phyloP scores from a whole-genome alignment of 2,888 invertebrate genomes.

The Tetramorium bicarinatum region DNA sequence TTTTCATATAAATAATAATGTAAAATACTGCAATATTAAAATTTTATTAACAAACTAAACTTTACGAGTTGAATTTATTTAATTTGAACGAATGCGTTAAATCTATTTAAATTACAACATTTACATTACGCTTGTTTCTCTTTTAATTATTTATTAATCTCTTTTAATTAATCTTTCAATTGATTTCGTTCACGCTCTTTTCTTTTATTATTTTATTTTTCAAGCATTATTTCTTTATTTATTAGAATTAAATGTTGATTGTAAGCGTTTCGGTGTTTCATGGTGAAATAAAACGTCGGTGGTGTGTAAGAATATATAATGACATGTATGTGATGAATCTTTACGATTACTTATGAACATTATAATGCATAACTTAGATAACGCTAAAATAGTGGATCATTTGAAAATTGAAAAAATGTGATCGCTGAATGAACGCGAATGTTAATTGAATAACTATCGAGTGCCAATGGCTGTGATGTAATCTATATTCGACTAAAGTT shows the following conservation, averaged over 20 bases:
- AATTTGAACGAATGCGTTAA: constrained; percentile 3
- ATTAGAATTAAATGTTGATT: background rate
- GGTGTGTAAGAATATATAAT: background rate
- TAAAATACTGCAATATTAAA: background rate
- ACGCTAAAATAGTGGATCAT: background rate
- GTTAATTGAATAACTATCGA: constrained; percentile 14
- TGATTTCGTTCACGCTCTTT: background rate
- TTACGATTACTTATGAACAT: background rate
- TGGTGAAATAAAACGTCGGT: background rate
- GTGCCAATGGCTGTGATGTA: constrained; percentile 38
- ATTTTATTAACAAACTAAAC: background rate
- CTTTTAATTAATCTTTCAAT: too few relatives aligned
- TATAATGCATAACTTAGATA: background rate
- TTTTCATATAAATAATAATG: background rate
- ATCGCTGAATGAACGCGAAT: background rate
- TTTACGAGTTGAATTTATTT: background rate
- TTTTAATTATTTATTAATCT: too few relatives aligned
- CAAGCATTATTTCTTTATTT: background rate
- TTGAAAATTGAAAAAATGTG: constrained; percentile 4
- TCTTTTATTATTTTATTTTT: background rate
- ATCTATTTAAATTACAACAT: constrained; percentile 13
- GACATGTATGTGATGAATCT: background rate
- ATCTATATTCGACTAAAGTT: constrained; percentile 13
- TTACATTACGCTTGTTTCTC: background rate
- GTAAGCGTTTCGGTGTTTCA: background rate